Base-by-base conservation (phyloP, 1,140 invertebrate species). In the Acromyrmex echinatior region DNA sequence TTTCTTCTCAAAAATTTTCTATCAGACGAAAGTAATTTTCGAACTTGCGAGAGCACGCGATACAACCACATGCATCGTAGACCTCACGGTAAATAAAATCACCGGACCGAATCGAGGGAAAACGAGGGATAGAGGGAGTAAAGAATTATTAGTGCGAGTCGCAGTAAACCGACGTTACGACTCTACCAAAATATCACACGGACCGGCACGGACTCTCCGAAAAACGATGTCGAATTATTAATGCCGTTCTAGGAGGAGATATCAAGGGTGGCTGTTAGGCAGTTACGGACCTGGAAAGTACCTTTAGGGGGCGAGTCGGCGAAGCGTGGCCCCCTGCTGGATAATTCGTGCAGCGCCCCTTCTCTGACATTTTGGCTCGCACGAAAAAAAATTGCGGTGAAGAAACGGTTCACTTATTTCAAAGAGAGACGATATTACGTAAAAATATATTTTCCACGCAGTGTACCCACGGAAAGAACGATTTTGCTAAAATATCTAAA, bases 321-420 rank as follows among this genome's bases (percentile, higher is more conserved):
- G 76, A 90, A 91, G 90, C 88, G 86, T 90, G 86, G 73, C 73
- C 81, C 90, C 87, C 90, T 21, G 53, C 28, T 73, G 60, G 21
- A 78, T 86, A 79, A 79, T 74, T 53, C 74, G 62, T 21, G 18
- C 62, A 62, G 49, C 58, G 62, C 73, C 82, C 82, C 82, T 79
- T 53, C 39, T 14, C 70, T 76, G 80, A 84, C 74, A 76, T 79
- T 84, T 79, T 49, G 82, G 63, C 28, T 66, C 21, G 82, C n/a
- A 68, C 18, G 10, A 87, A 63, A 80, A 73, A 71, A 89, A 84
- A 78, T 1, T 31, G 31, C 49, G 9, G n/a, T 28, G 14, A 12
- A 66, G 21, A 84, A 74, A 76, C 45, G 31, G 18, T 60, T 58
- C 51, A 31, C n/a, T 79, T 79, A 68, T 80, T 68, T 80, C 39